Percentiles rank a stretch among this genome's conserved stretches.
phyloP scores from a whole-genome alignment of 2,113 vertebrate genomes.

The Mus pahari region DNA sequence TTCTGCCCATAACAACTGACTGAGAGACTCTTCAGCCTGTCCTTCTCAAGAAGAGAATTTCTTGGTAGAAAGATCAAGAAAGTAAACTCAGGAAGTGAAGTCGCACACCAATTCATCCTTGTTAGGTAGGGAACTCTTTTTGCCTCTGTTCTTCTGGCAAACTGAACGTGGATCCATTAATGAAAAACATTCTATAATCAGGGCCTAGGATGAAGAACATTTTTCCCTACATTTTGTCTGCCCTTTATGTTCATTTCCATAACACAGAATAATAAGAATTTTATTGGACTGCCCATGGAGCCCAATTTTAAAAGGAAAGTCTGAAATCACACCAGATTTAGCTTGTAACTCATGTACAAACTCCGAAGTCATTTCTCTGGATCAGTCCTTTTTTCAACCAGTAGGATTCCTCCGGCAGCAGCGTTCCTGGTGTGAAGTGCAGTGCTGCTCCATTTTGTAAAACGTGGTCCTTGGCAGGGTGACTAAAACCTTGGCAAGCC shows the following conservation, averaged over 20 bases:
- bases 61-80: not conserved
- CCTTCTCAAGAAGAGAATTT: not conserved
- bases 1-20: not conserved
- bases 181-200: conserved; percentile 49
- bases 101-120: not conserved
- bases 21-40: not conserved
- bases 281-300: conserved; percentile 45
- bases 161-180: conserved; percentile 6
- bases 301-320: conserved; percentile 65
- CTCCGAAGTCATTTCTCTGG: conserved; percentile 51
- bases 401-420: conserved; percentile 69
- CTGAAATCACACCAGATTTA: conserved; percentile 63
- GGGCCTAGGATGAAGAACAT: conserved; percentile 51
- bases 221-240: conserved; percentile 66
- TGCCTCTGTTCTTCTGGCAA: conserved; percentile 47
- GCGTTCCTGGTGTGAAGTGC: conserved; percentile 46
- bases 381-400: conserved; percentile 46
- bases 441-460: conserved; percentile 74
- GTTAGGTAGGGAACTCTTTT: not conserved
- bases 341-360: conserved; percentile 33
- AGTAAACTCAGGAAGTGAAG: conserved; percentile 3
- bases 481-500: conserved; percentile 76
- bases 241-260: conserved; percentile 75
- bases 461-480: conserved; percentile 76
- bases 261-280: conserved; percentile 62